Base-by-base conservation (phyloP, 2,113 vertebrate species). In the Lethenteron reissneri region DNA sequence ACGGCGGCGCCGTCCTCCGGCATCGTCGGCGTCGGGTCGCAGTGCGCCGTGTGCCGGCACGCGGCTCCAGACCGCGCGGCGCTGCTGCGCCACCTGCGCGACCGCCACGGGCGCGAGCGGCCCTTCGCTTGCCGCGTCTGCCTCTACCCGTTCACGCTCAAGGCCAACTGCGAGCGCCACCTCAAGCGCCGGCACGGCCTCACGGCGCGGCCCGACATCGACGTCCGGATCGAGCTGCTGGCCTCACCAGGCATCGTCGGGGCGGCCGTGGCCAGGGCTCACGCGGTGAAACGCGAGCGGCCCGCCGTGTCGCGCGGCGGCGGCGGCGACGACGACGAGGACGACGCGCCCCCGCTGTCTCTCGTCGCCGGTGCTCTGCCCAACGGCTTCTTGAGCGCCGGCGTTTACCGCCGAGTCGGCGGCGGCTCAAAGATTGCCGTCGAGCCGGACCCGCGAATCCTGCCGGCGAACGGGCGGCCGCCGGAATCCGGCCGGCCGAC, bases 151-250 rank as follows among this genome's bases (percentile, higher is more conserved):
- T 99, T 99, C 82, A 99, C 92, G 0, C 91, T 99, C 77, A 96
- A 97, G 77, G 94, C 92, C 76, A 99, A 99, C 78, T 99, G 94
- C 0, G 94, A 99, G 81, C 85, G 94, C 74, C 94, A 99, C 79
- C 83, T 97, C 75, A 83, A 91, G 58, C 97, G 96, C 80, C 97
- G 97, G 77, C 94, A 99, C 80, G 85, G 84, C 78, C 96, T 95
- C 78, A 86, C 84, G 11, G 91, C 86, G 0, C 81, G 92, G 69
- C 96, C 96, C 77, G 94, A 99, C 72, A 99, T 97, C 0, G 94
- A 99, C 79, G 96, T 88, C 74, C 91, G 95, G 78, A 99, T 99
- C 0, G 90, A 99, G 57, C 95, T 95, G 1, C 85, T 95, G 72
- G 86, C 84, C 74, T 86, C 86, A 77, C 81, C 83, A 6, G 76